Evolutionary conservation across 2,888 invertebrate genomes (phyloP).

Genomic region (Calameuta pallipes): DNA sequence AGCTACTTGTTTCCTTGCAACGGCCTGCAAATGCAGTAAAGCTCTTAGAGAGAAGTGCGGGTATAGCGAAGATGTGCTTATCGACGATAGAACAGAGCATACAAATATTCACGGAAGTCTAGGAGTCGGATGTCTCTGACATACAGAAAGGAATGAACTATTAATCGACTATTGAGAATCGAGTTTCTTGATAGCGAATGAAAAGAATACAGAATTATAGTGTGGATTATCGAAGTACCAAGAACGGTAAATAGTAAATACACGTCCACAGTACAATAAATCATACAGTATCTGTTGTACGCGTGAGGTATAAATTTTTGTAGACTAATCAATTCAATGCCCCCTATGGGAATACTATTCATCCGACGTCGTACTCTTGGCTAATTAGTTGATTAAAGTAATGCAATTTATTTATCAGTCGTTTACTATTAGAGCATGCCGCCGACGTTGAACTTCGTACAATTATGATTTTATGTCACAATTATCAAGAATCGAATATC

Average conservation of each 20-base stretch:
- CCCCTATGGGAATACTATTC: background rate
- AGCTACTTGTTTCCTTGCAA: background rate
- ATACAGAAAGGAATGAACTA: background rate
- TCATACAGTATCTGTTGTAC: background rate
- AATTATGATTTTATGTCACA: background rate
- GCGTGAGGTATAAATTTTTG: background rate
- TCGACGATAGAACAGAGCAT: background rate
- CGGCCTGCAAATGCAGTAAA: background rate
- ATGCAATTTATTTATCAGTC: background rate
- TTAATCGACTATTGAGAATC: background rate
- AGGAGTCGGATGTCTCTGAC: background rate
- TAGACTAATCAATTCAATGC: background rate
- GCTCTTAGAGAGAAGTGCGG: background rate
- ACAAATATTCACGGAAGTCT: background rate
- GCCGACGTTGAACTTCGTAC: background rate
- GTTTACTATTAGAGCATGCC: background rate
- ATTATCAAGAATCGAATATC: background rate
- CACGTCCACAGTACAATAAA: background rate
- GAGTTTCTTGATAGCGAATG: background rate
- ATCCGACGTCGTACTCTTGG: background rate
- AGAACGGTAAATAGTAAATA: background rate
- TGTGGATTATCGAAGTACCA: background rate
- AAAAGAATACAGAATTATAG: background rate
- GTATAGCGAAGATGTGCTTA: background rate
- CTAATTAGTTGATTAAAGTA: background rate